phyloP scores from a whole-genome alignment of 2,797 vertebrate genomes.

The Channa striata region DNA sequence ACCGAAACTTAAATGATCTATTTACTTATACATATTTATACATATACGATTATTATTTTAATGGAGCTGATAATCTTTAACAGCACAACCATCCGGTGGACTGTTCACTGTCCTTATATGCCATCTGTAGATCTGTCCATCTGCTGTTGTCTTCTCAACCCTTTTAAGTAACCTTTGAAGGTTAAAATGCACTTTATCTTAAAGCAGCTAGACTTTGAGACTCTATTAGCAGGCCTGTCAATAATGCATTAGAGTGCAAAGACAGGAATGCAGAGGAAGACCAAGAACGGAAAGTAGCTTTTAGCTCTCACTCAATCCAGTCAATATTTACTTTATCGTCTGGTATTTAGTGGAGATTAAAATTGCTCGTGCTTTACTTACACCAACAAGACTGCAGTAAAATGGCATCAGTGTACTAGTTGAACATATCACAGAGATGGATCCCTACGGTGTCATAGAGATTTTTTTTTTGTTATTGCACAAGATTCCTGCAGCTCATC shows the following conservation, averaged over 20 bases:
- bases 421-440: background rate
- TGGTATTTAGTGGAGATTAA: background rate
- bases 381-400: background rate
- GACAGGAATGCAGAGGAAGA: background rate
- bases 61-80: background rate
- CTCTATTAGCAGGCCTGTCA: conserved; percentile 33
- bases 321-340: conserved; percentile 15
- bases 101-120: background rate
- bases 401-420: conserved; percentile 1
- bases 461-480: background rate
- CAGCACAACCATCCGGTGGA: background rate
- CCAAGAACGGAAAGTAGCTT: conserved; percentile 1
- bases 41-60: background rate
- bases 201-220: conserved; percentile 37
- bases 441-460: conserved; percentile 2
- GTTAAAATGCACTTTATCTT: conserved; percentile 13
- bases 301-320: background rate
- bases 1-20: too few relatives aligned
- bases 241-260: conserved; percentile 47
- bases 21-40: background rate
- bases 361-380: background rate
- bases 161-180: background rate
- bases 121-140: background rate
- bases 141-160: conserved; percentile 1
- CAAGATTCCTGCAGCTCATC: conserved; percentile 14